These are phyloP conservation scores for Oconnorella tubifera DNA, from an alignment of 2,888 invertebrate genomes.

Conservation along the genomic window DNA sequence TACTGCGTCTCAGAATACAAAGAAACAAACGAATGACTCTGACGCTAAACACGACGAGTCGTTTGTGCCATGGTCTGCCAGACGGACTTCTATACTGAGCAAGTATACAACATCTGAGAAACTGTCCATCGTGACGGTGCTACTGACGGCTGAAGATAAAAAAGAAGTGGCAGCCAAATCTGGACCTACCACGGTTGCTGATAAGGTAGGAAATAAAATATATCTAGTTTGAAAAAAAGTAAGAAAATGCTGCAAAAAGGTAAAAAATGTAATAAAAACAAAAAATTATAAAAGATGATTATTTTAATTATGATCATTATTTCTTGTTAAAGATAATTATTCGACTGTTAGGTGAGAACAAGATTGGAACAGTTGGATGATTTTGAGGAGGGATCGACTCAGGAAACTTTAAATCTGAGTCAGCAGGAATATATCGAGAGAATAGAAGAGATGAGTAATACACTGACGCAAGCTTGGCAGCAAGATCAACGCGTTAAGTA, in stretches of 20 bases:
- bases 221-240: neutral
- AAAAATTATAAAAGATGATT: constrained; percentile 68
- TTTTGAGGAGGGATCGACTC: constrained; percentile 76
- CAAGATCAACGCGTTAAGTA: constrained; percentile 79
- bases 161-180: constrained; percentile 58
- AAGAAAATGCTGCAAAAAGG: constrained; percentile 3
- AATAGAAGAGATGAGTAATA: constrained; percentile 85
- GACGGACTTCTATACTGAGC: constrained; percentile 73
- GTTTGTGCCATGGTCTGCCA: constrained; percentile 73
- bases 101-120: constrained; percentile 92
- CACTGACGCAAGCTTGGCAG: constrained; percentile 87
- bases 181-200: constrained; percentile 54
- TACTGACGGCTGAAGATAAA: constrained; percentile 75
- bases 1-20: too few relatives aligned
- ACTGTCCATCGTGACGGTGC: constrained; percentile 67
- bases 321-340: neutral
- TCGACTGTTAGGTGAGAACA: constrained; percentile 64
- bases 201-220: constrained; percentile 15
- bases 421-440: constrained; percentile 87
- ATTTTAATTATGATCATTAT: neutral
- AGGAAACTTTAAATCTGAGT: constrained; percentile 81
- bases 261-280: constrained; percentile 21
- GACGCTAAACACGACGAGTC: constrained; percentile 23
- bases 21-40: neutral
- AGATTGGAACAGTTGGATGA: constrained; percentile 90